A percentile compares a stretch with the other conserved stretches of the same genome.
Conservation (phyloP, 2,797 vertebrate genomes). For the Kryptopterus vitreolus region DNA sequence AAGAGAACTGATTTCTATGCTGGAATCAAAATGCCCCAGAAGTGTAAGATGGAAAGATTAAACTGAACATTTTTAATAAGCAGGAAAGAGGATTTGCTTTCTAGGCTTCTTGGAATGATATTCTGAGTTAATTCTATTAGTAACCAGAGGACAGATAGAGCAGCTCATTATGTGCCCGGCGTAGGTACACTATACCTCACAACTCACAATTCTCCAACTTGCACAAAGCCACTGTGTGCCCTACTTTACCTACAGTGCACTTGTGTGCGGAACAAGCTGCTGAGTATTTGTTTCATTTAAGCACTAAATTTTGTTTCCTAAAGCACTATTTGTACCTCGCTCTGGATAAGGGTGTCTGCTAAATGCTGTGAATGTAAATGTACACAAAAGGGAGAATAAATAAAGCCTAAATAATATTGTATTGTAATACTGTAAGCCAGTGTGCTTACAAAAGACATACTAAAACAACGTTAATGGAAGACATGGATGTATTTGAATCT, state of each 20-base stretch:
- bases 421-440: too few species aligned
- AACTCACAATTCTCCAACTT: constrained; percentile 15
- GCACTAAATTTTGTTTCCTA: too few species aligned
- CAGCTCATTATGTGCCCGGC: constrained; percentile 23
- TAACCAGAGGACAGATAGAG: constrained; percentile 6
- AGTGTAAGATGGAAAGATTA: background rate
- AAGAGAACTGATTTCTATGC: background rate
- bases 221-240: constrained; percentile 31
- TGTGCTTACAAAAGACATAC: background rate
- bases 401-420: background rate
- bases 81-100: constrained; percentile 1
- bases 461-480: background rate
- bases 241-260: constrained; percentile 37
- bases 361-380: too few species aligned
- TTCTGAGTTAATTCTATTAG: constrained; percentile 9
- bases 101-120: background rate
- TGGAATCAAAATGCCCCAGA: background rate
- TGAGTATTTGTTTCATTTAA: background rate
- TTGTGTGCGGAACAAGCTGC: background rate
- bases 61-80: constrained; percentile 20
- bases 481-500: background rate
- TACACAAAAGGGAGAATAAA: background rate
- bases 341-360: too few species aligned
- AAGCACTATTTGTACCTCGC: too few species aligned
- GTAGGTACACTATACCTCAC: background rate